These are phyloP conservation scores for Chloebia gouldiae DNA, from an alignment of 2,113 vertebrate species.

Conservation along the genomic window DNA sequence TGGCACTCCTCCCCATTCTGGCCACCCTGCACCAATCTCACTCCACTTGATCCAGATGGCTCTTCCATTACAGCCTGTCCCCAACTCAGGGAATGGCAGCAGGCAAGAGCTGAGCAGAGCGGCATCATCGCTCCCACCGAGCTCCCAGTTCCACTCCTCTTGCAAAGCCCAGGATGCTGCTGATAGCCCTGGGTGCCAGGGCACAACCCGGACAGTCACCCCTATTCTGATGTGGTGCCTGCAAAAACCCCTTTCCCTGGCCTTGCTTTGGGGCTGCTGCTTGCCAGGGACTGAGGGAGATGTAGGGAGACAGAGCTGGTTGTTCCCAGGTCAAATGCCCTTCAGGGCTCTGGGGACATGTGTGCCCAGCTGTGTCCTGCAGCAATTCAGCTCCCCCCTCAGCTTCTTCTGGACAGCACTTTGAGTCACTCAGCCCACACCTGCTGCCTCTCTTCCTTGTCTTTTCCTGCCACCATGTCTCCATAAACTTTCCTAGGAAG, in stretches of 20 bases:
- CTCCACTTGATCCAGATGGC: too few relatives aligned
- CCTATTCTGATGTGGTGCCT: neutral
- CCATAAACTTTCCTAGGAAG: neutral
- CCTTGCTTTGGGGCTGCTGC: neutral
- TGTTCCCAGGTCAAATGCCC: neutral
- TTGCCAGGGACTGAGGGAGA: too few relatives aligned
- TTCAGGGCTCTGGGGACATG: neutral
- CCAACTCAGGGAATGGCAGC: too few relatives aligned
- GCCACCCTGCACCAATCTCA: neutral
- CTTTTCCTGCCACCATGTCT: neutral
- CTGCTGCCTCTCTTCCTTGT: neutral
- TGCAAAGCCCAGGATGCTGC: neutral
- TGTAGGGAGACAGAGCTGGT: neutral
- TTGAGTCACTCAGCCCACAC: neutral
- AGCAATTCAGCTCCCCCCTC: neutral
- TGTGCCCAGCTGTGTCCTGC: neutral
- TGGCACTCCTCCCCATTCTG: too few relatives aligned
- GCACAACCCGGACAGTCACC: too few relatives aligned
- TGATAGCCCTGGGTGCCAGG: neutral
- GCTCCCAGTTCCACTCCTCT: neutral
- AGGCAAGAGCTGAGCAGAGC: neutral
- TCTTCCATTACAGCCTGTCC: neutral
- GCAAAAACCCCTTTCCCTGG: neutral
- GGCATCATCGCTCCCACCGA: rapidly evolving
- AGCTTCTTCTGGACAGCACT: neutral